A percentile compares a stretch with the other conserved stretches of the same genome.
phyloP scores from a whole-genome alignment of 2,797 vertebrate genomes.

The Dromococcyx pavoninus region DNA sequence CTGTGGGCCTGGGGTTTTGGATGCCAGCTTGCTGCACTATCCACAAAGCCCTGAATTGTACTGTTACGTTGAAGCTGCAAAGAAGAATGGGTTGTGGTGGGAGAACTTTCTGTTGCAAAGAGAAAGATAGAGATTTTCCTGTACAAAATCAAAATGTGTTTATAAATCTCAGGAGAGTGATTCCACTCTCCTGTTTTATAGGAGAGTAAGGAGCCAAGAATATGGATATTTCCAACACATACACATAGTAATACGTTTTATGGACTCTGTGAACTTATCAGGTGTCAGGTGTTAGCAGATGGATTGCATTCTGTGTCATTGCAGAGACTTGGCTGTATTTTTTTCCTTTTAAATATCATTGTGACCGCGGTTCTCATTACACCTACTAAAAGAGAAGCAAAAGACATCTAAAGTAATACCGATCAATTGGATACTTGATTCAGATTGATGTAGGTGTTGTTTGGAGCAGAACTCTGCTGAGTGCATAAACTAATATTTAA shows the following conservation, averaged over 20 bases:
- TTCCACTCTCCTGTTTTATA: background rate
- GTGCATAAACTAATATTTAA: background rate
- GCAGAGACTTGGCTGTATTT: background rate
- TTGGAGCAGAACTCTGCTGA: background rate
- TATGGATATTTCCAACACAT: constrained; percentile 23
- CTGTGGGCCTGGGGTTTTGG: background rate
- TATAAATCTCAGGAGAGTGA: background rate
- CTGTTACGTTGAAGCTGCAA: background rate
- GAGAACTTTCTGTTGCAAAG: background rate
- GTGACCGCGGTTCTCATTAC: background rate
- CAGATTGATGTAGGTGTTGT: background rate
- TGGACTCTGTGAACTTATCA: background rate
- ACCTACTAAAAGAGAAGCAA: background rate
- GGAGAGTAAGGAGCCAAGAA: constrained; percentile 12
- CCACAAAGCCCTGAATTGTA: background rate
- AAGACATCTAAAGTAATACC: background rate
- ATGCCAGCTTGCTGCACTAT: background rate
- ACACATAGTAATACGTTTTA: background rate
- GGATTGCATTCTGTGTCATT: background rate
- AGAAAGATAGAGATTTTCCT: constrained; percentile 5
- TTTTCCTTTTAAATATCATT: background rate
- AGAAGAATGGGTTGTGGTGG: background rate
- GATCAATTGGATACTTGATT: background rate
- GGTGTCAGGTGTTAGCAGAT: constrained; percentile 13
- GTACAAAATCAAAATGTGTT: constrained; percentile 26